Evolutionary conservation across 2,797 vertebrate genomes (phyloP), one percentile per base, ranked within the genome.

Genomic region (Gallinago solitaria): DNA sequence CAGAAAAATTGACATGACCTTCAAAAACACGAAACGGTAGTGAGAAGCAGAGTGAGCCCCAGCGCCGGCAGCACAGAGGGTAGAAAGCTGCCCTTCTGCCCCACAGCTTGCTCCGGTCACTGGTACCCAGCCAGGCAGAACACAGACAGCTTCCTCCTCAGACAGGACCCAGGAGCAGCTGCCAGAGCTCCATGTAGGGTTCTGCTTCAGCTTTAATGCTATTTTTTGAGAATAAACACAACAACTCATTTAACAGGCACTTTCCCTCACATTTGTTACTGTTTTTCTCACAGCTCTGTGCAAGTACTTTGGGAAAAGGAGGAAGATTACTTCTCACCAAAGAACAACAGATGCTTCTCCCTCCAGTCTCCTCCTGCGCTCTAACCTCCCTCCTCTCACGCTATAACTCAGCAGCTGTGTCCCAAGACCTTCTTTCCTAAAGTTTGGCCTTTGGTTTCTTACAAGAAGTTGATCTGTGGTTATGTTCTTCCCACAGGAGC

Each of bases 1-100:
- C 99, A 3, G 99, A 99, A 94, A 99, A 99, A 94, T 99, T 99
- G 48, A 99, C 99, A 0, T 99, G 99, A 56, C 99, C 99, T 99
- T 96, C 67, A 87, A 63, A 84, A 93, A 32, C 37, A 92, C 28
- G 92, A 75, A 39, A 12, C 3, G 20, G 18, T 12, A 51, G 63
- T 14, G 86, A 89, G 60, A 32, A 39, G 27, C 64, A 48, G 27
- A 39, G 60, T 1, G 12, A 93, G 35, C 39, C 60, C 83, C 8
- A 45, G 5, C 1, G 3, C 10, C 19, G 35, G 54, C 76, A 69
- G 70, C 21, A 1, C 53, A 6, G 53, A 87, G 63, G n/a, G 5
- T 47, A 43, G 47, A 57, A 54, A 80, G 80, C 48, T 0, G 2
- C 2, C 32, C 85, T 28, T 6, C 41, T 57, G 78, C 41, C 51